Percentiles rank a stretch among this genome's conserved stretches.
These are phyloP conservation scores for Cheilosia soror DNA, from an alignment of 2,888 invertebrate species.

Conservation along the genomic window DNA sequence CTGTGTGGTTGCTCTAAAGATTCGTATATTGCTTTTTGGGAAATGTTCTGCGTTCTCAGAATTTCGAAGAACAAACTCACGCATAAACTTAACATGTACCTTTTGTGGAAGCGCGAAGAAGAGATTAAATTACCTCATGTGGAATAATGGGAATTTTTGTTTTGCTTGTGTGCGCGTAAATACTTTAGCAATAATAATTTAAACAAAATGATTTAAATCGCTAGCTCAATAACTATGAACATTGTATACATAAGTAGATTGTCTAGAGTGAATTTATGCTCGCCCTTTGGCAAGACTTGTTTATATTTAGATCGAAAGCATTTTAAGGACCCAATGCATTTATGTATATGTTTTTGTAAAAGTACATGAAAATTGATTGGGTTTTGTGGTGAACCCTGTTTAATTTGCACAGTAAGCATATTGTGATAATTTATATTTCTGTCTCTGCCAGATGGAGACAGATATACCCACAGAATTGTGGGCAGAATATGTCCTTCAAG, in stretches of 20 bases:
- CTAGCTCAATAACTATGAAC: background rate
- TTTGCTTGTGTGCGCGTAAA: background rate
- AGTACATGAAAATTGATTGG: background rate
- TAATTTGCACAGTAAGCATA: too few relatives aligned
- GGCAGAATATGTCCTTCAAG: too few relatives aligned
- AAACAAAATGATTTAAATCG: background rate
- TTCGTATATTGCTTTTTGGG: background rate
- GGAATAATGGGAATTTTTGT: conserved; percentile 29
- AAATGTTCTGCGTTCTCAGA: background rate
- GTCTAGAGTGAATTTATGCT: background rate
- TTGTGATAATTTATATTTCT: too few relatives aligned
- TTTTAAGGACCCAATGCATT: background rate
- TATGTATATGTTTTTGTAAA: conserved; percentile 3
- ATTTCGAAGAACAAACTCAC: background rate
- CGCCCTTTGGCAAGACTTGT: background rate
- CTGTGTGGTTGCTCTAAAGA: too few relatives aligned
- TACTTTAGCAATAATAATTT: background rate
- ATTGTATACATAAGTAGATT: background rate
- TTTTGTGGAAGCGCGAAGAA: background rate
- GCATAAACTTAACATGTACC: background rate
- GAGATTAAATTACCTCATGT: conserved; percentile 23
- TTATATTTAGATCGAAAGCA: background rate
- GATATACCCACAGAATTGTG: too few relatives aligned
- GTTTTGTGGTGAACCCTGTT: too few relatives aligned
- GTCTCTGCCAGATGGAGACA: too few relatives aligned